Conservation (phyloP, 2,113 vertebrate genomes). For the Dolichotis patagonum region DNA sequence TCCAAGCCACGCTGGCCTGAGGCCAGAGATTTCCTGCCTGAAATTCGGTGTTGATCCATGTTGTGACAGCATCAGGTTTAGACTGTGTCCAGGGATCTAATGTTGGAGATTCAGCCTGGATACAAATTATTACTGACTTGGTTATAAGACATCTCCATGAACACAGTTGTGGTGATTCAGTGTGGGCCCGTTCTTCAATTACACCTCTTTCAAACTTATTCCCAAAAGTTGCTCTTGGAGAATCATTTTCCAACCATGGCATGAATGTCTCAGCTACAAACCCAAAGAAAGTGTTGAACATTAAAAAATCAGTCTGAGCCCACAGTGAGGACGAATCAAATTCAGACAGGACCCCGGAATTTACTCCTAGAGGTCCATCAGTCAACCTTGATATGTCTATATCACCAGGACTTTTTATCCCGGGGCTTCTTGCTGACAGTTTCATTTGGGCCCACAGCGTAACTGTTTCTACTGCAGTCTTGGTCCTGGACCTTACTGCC, state of each 20-base stretch:
- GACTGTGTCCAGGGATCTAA: neutral
- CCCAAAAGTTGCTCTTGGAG: neutral
- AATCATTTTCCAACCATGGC: neutral
- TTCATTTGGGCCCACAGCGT: neutral
- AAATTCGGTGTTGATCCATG: neutral
- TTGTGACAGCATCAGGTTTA: neutral
- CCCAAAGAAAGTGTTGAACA: neutral
- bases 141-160: neutral
- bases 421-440: neutral
- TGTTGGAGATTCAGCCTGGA: neutral
- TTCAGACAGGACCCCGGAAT: neutral
- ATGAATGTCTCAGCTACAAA: neutral
- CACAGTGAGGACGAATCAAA: neutral
- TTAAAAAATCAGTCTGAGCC: neutral
- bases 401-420: neutral
- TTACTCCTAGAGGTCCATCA: neutral
- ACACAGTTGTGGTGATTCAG: neutral
- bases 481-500: neutral
- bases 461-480: neutral
- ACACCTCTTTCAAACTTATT: neutral
- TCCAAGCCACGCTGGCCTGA: fast-evolving
- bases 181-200: too few species aligned
- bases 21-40: neutral
- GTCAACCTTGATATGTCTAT: fast-evolving
- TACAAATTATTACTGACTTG: neutral